Base-by-base conservation (phyloP, 2,888 invertebrate species). In the Phaedon cochleariae region DNA sequence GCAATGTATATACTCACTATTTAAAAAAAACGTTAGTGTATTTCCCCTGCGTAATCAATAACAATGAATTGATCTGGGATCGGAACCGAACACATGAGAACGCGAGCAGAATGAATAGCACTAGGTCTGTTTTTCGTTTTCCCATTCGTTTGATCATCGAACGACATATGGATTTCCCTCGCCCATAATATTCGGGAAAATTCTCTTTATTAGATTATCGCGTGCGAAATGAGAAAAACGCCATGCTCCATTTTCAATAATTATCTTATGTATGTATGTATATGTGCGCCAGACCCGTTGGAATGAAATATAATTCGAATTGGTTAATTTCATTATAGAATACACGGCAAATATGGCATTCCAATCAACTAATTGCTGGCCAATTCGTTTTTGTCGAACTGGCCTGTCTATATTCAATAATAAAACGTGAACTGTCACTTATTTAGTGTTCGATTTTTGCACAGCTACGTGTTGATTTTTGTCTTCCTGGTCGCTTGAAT, bases 351-450 rank as follows among this genome's bases (percentile, higher is more conserved):
- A 74, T 73, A 76, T 62, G 67, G 59, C 66, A 74, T 77, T 78
- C 76, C 81, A 81, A 81, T 81, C 80, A 81, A 77, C 80, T 80
- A 81, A 81, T 80, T 81, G 81, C 76, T 74, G 73, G 15, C 77
- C 77, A 80, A 80, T 79, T 79, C 57, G 57, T 59, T 53, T 26
- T 12, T 9, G 57, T 57, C 57, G 22, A 57, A 45, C 3, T 6
- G 7, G 41, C 15, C 15, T 15, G 15, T 41, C 10, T n/a, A 41
- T 41, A 15, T 41, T 6, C 4, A 41, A 41, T 41, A 15, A 10
- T 9, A 26, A n/a, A n/a, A n/a, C n/a, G n/a, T 26, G 7, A 7
- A 26, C 3, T 26, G 26, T 26, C 26, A 26, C 26, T 26, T 7
- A 26, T 5, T 26, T 7, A 7, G 26, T n/a, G n/a, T 7, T 26